Evolutionary conservation across 2,888 invertebrate species (phyloP), one percentile per base, ranked within the genome.

Genomic region (Drosophila pegasa): DNA sequence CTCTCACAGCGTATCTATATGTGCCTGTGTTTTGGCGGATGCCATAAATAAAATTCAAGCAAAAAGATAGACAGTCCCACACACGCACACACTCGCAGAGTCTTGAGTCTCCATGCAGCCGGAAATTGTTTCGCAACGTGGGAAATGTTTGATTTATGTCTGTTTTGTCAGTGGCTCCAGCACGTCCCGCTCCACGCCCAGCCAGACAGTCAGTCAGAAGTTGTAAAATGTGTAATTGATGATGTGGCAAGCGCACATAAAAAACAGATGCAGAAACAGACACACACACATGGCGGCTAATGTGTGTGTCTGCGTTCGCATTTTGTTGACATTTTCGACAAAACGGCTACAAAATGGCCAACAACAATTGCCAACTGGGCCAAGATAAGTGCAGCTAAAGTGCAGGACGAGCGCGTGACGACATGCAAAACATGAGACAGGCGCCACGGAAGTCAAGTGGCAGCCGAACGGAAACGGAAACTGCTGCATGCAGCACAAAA

Each of bases 131-230:
- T 86, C 80, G 86, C 73, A 88, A 83, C 86, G 88, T 88, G 88
- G 88, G 83, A 86, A 86, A 88, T 86, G 88, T 86, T 88, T 86
- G 88, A 86, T 86, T 86, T 86, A 86, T 86, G 85, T 86, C 76
- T 87, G 87, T 85, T 85, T 78, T 76, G 74, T 79, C 76, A 84
- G 87, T 75, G 75, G 71, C 77, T 61, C 78, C 75, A 67, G 71
- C 80, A 73, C 76, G 69, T 72, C 56, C 25, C 57, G 9, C 50
- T 6, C 40, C 33, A 22, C 33, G 4, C 37, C 1, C 29, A 29
- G 8, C 12, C 22, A 38, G 50, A 43, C 52, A 66, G 51, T 52
- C 65, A 66, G 84, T 70, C 71, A 76, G 76, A 78, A 81, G 88
- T 87, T 84, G 84, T 87, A 87, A 84, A 87, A 87, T 87, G 84